Base-by-base conservation (phyloP, 2,797 vertebrate genomes). In the Hozukius guyotensis region DNA sequence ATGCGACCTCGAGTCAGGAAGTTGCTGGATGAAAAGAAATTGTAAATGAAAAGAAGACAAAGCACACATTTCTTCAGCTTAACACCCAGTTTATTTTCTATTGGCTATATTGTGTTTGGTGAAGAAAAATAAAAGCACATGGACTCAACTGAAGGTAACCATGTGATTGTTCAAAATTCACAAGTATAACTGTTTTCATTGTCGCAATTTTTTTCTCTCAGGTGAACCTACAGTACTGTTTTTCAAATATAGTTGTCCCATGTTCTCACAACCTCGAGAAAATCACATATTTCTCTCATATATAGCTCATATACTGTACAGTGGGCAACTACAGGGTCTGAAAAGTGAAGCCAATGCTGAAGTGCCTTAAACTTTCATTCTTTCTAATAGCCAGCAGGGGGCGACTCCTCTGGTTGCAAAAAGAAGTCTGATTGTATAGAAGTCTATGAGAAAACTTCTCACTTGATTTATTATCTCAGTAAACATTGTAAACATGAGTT, bases 291-390 rank as follows among this genome's bases (percentile, higher is more conserved):
- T 64, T 24, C 8, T 42, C 16, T 42, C 42, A 46, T 20, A 49
- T 20, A 8, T 49, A 20, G 46, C 46, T 49, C 46, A 49, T 49
- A 49, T 38, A 14, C 38, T 2, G 38, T 38, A 6, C 14, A 7
- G 38, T 16, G 38, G 13, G 38, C 38, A 42, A 59, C 61, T 22
- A 0, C 1, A 0, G 14, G 38, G 13, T 42, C 14, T 42, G 38
- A 42, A 14, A 42, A 42, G 38, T 42, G 38, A 42, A 42, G 38
- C 38, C 38, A 42, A 16, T 42, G 38, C 38, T 16, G 38, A 42
- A 16, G 0, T 42, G 0, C 0, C 38, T 42, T 42, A 42, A 42
- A 42, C 13, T 0, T 42, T 5, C 14, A 16, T 42, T 42, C 14
- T 42, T 14, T 16, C 38, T 16, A 42, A 42, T 0, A 16, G 38